Evolutionary conservation across 2,113 vertebrate species (phyloP), one percentile per base, ranked within the genome.

Genomic region (Siniperca knerii): DNA sequence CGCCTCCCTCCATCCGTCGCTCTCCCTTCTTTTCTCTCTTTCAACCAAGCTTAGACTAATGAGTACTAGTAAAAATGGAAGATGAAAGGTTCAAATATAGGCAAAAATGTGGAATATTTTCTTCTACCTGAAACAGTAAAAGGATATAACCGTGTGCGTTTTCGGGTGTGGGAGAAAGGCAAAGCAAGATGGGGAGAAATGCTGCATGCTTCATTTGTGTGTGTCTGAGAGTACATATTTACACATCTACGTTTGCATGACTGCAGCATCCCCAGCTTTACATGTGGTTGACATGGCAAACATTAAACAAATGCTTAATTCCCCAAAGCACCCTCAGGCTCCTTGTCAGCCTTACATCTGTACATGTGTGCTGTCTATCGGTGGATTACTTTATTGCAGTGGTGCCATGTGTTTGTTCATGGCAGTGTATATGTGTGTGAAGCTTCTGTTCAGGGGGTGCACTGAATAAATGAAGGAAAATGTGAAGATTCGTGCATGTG

Each of bases 281-380:
- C 78, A 81, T 88, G 80, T 79, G 74, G 77, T 46, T 90, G 37
- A 90, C 71, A 72, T 66, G 55, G 73, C 67, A 91, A 89, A 87
- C 75, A 81, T 8, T 86, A 64, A 87, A 88, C 57, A 89, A 74
- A 87, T 81, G 35, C 62, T 72, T 61, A 85, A 91, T 80, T 86
- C 84, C 84, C 84, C 13, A 74, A 87, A 83, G 85, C 23, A 2
- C 72, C 81, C 78, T 75, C 54, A 33, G 82, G 79, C 81, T 74
- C 54, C 64, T 75, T 64, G 77, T 85, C 76, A 86, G 76, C 60
- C 40, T 16, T 72, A 85, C 75, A 86, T 83, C 52, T 40, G 61
- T 65, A 60, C 67, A 74, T 80, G 81, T 79, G 77, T 71, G 74
- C 68, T 18, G 86, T 58, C 69, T 82, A 52, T 67, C 62, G 35